Percentiles rank a stretch among this genome's conserved stretches.
Evolutionary conservation across 2,113 vertebrate genomes (phyloP).

Genomic region (Triplophysa dalaica): DNA sequence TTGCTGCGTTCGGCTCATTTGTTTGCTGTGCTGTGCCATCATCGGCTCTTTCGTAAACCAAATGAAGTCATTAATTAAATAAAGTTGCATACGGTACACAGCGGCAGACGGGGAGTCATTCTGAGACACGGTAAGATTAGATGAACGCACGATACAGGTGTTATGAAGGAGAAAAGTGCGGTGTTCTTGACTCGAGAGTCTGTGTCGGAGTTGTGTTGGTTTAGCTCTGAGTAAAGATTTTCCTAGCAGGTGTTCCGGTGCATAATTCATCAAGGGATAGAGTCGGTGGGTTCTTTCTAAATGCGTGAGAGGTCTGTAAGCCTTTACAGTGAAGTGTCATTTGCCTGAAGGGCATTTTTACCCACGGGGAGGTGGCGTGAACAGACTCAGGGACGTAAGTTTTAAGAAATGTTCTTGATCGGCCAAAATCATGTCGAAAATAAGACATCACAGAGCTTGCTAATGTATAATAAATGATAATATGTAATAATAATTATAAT

Average conservation of each 20-base stretch:
- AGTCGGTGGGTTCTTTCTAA: not conserved
- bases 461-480: too few relatives aligned
- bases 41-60: conserved; percentile 5
- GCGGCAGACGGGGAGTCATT: not conserved
- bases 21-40: conserved; percentile 17
- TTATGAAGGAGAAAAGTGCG: not conserved
- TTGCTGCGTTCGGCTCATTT: not conserved
- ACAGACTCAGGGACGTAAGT: too few relatives aligned
- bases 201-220: not conserved
- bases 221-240: not conserved
- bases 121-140: not conserved
- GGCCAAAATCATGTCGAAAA: too few relatives aligned
- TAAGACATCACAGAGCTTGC: too few relatives aligned
- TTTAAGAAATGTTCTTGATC: too few relatives aligned
- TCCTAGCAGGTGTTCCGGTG: not conserved
- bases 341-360: not conserved
- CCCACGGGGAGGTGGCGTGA: not conserved
- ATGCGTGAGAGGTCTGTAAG: not conserved
- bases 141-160: too few relatives aligned
- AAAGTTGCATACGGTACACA: conserved; percentile 5
- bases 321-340: not conserved
- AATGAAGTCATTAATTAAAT: conserved; percentile 23
- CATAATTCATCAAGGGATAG: not conserved
- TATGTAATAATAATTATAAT: too few relatives aligned
- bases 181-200: not conserved